phyloP scores from a whole-genome alignment of 2,888 invertebrate species.

The Cerceris rybyensis region DNA sequence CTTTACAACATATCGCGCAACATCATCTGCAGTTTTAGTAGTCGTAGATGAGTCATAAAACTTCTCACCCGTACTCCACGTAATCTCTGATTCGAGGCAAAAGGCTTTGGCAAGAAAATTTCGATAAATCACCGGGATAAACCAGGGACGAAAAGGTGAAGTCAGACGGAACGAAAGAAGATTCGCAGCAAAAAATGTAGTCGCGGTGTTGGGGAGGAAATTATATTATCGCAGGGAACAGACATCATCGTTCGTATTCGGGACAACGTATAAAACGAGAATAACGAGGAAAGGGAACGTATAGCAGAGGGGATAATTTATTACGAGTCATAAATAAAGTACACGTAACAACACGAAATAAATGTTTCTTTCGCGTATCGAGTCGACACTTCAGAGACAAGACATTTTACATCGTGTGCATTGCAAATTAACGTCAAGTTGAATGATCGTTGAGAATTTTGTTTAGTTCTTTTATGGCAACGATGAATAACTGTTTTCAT shows the following conservation, averaged over 20 bases:
- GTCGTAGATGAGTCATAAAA: background rate
- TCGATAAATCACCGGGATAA: conserved; percentile 43
- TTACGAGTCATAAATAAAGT: conserved; percentile 30
- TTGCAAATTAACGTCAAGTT: background rate
- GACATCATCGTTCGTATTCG: conserved; percentile 28
- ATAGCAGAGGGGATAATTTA: conserved; percentile 14
- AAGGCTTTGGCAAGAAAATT: conserved; percentile 23
- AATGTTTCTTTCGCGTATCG: background rate
- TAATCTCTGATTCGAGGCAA: background rate
- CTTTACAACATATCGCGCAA: too few relatives aligned
- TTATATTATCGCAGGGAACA: conserved; percentile 24
- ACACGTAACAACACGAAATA: background rate
- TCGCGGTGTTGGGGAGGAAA: conserved; percentile 28
- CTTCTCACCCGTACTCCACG: background rate
- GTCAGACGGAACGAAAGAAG: conserved; percentile 24
- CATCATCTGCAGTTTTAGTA: background rate
- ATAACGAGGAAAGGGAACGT: conserved; percentile 13
- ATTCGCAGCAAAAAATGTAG: conserved; percentile 27
- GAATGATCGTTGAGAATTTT: background rate
- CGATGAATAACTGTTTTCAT: background rate
- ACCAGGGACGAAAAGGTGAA: conserved; percentile 37
- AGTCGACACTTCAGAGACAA: background rate
- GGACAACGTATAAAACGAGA: conserved; percentile 11
- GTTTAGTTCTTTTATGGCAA: background rate
- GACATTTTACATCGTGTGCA: too few relatives aligned